Evolutionary conservation across 2,113 vertebrate species (phyloP).

Genomic region (Rhabdornis inornatus): DNA sequence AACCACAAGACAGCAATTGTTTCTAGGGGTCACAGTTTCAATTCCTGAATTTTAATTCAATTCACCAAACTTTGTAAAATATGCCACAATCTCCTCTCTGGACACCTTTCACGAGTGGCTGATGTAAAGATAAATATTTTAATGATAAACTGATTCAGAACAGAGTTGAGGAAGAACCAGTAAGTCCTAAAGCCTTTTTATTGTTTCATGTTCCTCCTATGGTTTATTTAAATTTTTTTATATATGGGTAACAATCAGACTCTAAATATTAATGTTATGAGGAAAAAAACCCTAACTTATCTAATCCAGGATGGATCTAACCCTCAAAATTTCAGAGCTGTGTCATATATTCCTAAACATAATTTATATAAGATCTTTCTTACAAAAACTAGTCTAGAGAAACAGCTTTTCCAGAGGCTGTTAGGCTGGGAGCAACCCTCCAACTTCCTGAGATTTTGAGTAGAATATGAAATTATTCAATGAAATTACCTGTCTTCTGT

Average conservation of each 20-base stretch:
- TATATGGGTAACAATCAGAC: background rate
- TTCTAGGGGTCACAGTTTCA: background rate
- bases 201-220: background rate
- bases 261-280: background rate
- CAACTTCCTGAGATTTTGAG: background rate
- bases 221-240: background rate
- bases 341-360: background rate
- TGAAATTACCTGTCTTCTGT: background rate
- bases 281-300: fast-evolving
- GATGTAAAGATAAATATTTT: background rate
- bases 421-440: background rate
- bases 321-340: background rate
- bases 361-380: background rate
- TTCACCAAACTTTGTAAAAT: background rate
- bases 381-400: background rate
- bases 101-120: background rate
- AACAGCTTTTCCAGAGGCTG: background rate
- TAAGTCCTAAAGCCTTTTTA: background rate
- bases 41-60: background rate
- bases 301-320: background rate
- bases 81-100: background rate
- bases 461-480: background rate
- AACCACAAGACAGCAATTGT: background rate
- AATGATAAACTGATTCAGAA: background rate
- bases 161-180: background rate